Conservation (phyloP, 2,888 invertebrate genomes). For the Cabera pusaria region DNA sequence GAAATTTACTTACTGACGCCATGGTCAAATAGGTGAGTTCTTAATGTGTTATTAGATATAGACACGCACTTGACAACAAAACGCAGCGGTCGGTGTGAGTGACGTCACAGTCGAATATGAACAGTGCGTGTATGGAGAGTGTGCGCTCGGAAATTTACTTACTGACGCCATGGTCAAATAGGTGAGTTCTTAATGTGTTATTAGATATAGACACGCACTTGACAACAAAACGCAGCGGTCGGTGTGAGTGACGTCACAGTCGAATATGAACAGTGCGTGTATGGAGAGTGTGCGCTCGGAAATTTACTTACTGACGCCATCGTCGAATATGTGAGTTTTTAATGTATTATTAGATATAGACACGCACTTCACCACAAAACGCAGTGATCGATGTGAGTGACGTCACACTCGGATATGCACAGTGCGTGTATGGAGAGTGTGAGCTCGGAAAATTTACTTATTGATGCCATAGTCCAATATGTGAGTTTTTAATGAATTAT, state of each 20-base stretch:
- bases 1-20: slow-evolving; percentile 87
- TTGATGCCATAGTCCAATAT: too few species aligned
- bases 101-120: slow-evolving; percentile 75
- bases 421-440: too few species aligned
- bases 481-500: too few species aligned
- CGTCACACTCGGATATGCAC: too few species aligned
- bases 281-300: slow-evolving; percentile 88
- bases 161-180: slow-evolving; percentile 85
- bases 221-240: slow-evolving; percentile 79
- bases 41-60: too few species aligned
- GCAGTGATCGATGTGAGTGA: too few species aligned
- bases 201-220: too few species aligned
- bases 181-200: too few species aligned
- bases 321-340: slow-evolving; percentile 81
- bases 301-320: slow-evolving; percentile 87
- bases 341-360: too few species aligned
- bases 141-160: slow-evolving; percentile 87
- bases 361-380: too few species aligned
- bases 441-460: too few species aligned
- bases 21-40: slow-evolving; percentile 83
- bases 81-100: slow-evolving; percentile 81
- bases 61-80: too few species aligned
- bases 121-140: slow-evolving; percentile 85
- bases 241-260: slow-evolving; percentile 82
- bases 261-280: slow-evolving; percentile 79